These are phyloP conservation scores for Rhombomys opimus DNA, from an alignment of 2,113 vertebrate genomes.

Conservation along the genomic window DNA sequence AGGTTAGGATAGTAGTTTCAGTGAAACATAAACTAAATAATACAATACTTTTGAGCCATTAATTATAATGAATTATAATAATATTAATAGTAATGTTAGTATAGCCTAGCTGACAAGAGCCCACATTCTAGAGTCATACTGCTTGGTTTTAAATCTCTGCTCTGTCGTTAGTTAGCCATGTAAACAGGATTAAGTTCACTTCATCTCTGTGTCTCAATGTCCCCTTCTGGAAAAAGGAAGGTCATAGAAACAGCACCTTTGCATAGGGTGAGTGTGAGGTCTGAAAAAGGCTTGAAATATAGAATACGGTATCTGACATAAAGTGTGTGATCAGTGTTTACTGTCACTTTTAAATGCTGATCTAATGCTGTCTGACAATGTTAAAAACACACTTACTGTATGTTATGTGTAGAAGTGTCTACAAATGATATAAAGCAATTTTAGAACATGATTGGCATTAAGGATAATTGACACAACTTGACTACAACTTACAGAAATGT, in stretches of 20 bases:
- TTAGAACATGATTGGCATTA: background rate
- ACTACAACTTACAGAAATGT: slow-evolving; percentile 50
- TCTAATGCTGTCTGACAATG: slow-evolving; percentile 30
- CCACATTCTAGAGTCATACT: background rate
- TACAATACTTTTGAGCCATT: background rate
- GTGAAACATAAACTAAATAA: slow-evolving; percentile 52
- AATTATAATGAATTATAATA: background rate
- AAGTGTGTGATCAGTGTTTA: background rate
- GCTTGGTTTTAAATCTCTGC: background rate
- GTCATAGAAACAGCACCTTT: background rate
- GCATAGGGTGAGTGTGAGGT: background rate
- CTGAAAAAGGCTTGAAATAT: background rate
- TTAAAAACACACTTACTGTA: background rate
- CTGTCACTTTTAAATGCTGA: slow-evolving; percentile 50
- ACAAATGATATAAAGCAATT: background rate
- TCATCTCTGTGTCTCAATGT: slow-evolving; percentile 29
- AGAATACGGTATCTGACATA: background rate
- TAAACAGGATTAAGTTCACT: slow-evolving; percentile 5
- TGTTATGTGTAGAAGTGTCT: slow-evolving; percentile 21
- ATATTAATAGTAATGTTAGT: background rate
- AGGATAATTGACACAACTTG: slow-evolving; percentile 27
- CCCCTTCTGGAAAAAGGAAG: background rate
- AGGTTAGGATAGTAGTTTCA: slow-evolving; percentile 55
- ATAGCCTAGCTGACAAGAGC: background rate
- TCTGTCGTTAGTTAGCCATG: background rate